Base-by-base conservation (phyloP, 37 sponge, comb jelly and placozoan species). In the Chondrosia reniformis region DNA sequence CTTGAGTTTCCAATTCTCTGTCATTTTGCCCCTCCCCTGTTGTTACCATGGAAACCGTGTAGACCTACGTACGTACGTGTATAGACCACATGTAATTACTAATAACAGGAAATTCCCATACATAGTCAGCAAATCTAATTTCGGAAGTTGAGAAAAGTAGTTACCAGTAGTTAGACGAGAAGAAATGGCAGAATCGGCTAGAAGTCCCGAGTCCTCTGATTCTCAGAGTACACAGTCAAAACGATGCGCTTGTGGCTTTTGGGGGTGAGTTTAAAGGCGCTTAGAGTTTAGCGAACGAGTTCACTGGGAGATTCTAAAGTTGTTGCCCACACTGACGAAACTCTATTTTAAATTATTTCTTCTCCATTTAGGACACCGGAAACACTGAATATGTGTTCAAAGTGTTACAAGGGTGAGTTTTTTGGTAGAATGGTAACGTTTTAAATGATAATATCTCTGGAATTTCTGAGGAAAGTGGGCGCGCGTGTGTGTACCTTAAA, bases 211-310 rank as follows among this genome's bases (percentile, higher is more conserved):
- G 38, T 81, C 86, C 0, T 67, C 75, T 25, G 77, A 63, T 31
- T 79, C 39, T 45, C n/a, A n/a, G n/a, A n/a, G n/a, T n/a, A n/a
- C n/a, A n/a, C 36, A 83, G 55, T 72, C 84, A 28, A 88, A 88
- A 74, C 80, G 76, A 43, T 88, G 89, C 77, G 72, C 45, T 22
- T 88, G 89, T 80, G 89, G 89, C 55, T 88, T 88, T 55, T 88
- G 84, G 84, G 89, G 89, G 89, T 88, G 46, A 88, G 84, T 71
- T 28, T 4, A 12, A 5, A 12, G 13, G 43, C 25, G 40, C 45
- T 46, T 27, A n/a, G n/a, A n/a, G n/a, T n/a, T n/a, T n/a, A n/a
- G n/a, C n/a, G n/a, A n/a, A n/a, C n/a, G n/a, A n/a, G n/a, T n/a
- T n/a, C n/a, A n/a, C n/a, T n/a, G n/a, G n/a, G n/a, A n/a, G n/a